Evolutionary conservation across 2,888 invertebrate genomes (phyloP).

Genomic region (Ormyrus pomaceus): DNA sequence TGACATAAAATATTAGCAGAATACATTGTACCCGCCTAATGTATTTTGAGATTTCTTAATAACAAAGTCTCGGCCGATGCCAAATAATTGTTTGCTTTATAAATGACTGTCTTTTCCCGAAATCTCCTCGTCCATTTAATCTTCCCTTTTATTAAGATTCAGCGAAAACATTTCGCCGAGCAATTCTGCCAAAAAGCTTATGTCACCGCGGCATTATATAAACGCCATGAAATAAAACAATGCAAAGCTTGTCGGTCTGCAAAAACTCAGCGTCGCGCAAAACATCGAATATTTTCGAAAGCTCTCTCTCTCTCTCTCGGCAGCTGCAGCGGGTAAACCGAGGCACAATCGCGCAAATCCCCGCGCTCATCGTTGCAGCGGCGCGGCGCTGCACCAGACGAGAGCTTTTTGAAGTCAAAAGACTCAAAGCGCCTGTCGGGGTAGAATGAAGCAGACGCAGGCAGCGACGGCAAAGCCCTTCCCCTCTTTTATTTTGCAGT

Average conservation of each 20-base stretch:
- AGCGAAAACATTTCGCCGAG: background rate
- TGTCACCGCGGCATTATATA: too few species aligned
- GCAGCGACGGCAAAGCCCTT: background rate
- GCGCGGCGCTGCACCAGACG: too few species aligned
- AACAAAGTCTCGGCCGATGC: constrained; percentile 5
- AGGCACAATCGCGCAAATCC: constrained; percentile 18
- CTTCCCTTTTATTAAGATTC: too few species aligned
- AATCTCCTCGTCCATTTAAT: background rate
- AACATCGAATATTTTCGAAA: constrained; percentile 7
- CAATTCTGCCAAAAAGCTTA: background rate
- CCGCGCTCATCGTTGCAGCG: background rate
- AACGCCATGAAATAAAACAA: too few species aligned
- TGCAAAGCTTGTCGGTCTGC: too few species aligned
- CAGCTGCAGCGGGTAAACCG: background rate
- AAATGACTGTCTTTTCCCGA: background rate
- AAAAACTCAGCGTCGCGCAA: too few species aligned
- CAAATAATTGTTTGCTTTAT: background rate
- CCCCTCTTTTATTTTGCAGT: constrained; percentile 1
- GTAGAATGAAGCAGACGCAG: constrained; percentile 4
- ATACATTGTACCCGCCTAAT: background rate
- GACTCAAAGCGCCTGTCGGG: constrained; percentile 3
- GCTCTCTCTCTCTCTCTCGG: background rate
- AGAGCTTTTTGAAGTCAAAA: constrained; percentile 27
- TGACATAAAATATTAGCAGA: background rate
- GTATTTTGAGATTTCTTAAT: too few species aligned